These are phyloP conservation scores for Zaprionus taronus DNA, from an alignment of 1,140 invertebrate species.

Conservation along the genomic window DNA sequence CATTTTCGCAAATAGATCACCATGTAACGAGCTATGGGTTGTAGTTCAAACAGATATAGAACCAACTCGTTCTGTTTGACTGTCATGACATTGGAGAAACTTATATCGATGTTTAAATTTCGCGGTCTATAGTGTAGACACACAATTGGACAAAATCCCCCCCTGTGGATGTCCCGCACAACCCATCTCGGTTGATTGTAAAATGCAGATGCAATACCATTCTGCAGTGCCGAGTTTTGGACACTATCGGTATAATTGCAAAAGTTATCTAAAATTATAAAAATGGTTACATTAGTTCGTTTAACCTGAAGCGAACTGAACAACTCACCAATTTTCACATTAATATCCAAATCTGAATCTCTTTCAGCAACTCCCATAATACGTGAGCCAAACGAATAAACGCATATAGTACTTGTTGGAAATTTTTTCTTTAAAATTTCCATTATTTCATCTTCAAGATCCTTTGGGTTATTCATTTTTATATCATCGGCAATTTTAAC, in stretches of 20 bases:
- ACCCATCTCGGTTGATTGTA: slow-evolving; percentile 8
- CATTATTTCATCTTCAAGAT: neutral
- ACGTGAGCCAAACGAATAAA: slow-evolving; percentile 37
- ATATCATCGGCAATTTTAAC: neutral
- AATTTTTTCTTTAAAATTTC: neutral
- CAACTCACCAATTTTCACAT: slow-evolving; percentile 7
- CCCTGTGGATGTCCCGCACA: neutral
- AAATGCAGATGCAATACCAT: neutral
- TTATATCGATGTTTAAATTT: slow-evolving; percentile 37
- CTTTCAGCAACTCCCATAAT: slow-evolving; percentile 29
- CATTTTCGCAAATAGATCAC: slow-evolving; percentile 41
- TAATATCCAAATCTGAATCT: slow-evolving; percentile 41
- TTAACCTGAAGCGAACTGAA: neutral
- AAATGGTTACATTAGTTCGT: neutral
- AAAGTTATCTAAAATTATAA: neutral
- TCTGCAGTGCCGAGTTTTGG: neutral
- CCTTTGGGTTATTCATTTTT: neutral
- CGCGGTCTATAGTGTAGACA: neutral
- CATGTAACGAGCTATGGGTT: slow-evolving; percentile 62
- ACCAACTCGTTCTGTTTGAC: slow-evolving; percentile 42
- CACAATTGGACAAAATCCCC: slow-evolving; percentile 30
- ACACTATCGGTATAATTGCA: neutral
- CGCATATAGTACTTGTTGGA: neutral
- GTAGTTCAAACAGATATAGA: slow-evolving; percentile 42
- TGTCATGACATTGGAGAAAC: neutral